Conservation (phyloP, 2,113 vertebrate species). For the Bolborhynchus lineola region DNA sequence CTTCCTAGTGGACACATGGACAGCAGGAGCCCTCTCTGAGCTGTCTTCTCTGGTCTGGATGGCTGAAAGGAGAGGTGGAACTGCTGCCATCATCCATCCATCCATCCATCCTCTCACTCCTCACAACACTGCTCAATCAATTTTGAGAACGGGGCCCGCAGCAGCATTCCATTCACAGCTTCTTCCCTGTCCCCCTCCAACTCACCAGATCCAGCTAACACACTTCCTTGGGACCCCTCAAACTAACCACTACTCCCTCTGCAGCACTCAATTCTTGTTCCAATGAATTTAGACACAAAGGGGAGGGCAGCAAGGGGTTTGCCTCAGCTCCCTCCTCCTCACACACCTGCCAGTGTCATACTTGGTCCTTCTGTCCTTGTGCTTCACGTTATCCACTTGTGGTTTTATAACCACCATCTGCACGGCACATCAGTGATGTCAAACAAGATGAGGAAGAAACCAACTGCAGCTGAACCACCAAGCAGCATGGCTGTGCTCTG, state of each 20-base stretch:
- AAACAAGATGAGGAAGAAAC: neutral
- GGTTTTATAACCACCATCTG: neutral
- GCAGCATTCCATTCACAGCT: neutral
- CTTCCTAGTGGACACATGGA: neutral
- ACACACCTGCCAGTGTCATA: rapidly evolving
- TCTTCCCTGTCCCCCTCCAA: neutral
- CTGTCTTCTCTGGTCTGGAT: neutral
- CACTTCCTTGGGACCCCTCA: neutral
- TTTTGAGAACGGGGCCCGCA: neutral
- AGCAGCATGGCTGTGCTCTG: neutral
- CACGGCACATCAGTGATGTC: neutral
- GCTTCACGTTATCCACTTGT: rapidly evolving
- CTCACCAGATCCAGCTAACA: neutral
- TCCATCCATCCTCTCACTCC: neutral
- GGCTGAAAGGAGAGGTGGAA: neutral
- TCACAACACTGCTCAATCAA: neutral
- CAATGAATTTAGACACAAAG: neutral
- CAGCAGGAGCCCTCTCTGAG: neutral
- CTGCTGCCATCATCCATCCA: neutral
- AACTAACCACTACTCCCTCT: neutral
- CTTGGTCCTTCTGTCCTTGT: neutral
- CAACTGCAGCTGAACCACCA: neutral
- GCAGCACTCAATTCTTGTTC: rapidly evolving
- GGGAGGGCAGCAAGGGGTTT: neutral
- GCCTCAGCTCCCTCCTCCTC: neutral